A percentile compares a stretch with the other conserved stretches of the same genome.
Evolutionary conservation across 2,797 vertebrate species (phyloP).

Genomic region (Diglossa cyanea): DNA sequence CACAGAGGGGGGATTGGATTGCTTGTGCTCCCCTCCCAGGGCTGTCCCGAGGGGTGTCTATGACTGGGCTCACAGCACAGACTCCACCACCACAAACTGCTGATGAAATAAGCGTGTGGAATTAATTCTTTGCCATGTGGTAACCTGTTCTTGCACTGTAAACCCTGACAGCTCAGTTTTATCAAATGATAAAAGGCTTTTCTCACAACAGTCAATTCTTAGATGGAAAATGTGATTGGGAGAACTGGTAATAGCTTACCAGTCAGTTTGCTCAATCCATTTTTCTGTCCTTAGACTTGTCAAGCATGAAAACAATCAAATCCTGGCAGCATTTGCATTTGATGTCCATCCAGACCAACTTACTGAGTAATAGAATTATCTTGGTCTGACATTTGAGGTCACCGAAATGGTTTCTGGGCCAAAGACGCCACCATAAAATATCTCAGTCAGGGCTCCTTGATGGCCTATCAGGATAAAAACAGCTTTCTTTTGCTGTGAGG

Average conservation of each 20-base stretch:
- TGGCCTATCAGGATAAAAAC: background rate
- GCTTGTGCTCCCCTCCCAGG: background rate
- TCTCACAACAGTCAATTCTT: background rate
- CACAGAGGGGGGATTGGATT: rapidly evolving
- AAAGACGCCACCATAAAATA: rapidly evolving
- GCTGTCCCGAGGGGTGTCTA: background rate
- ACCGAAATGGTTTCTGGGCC: background rate
- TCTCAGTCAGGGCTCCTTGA: background rate
- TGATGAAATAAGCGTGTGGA: background rate
- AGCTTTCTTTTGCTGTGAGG: background rate
- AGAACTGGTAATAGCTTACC: background rate
- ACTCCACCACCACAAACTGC: background rate
- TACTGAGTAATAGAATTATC: background rate
- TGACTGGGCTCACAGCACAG: background rate
- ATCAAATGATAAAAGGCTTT: background rate
- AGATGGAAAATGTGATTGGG: background rate
- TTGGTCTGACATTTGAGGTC: background rate
- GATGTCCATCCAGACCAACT: background rate
- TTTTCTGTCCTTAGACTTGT: background rate
- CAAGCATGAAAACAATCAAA: background rate
- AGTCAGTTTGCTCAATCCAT: background rate
- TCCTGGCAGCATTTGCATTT: background rate
- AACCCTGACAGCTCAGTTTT: background rate
- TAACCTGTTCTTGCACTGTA: background rate
- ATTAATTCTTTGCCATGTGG: background rate